phyloP scores from a whole-genome alignment of 2,113 vertebrate species.

The Nothoprocta perdicaria region DNA sequence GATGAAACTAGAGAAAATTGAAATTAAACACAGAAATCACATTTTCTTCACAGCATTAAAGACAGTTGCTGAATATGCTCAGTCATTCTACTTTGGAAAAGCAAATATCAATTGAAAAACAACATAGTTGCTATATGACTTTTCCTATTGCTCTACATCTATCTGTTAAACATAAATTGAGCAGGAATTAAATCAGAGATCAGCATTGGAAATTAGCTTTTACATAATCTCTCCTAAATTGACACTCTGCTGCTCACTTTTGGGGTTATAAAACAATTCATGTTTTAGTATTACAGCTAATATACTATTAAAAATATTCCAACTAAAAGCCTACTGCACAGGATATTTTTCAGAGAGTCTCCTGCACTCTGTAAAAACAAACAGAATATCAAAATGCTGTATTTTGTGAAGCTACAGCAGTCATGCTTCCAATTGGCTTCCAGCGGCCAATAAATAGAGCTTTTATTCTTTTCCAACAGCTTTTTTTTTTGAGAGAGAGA shows the following conservation, averaged over 20 bases:
- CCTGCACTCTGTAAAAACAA: not conserved
- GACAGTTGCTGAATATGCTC: not conserved
- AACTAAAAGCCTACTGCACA: not conserved
- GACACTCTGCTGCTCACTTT: not conserved
- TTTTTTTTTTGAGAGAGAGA: not conserved
- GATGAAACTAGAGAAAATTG: not conserved
- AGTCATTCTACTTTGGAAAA: not conserved
- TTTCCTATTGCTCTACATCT: not conserved
- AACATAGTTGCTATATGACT: not conserved
- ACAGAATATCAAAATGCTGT: not conserved
- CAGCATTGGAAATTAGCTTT: not conserved
- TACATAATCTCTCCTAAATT: not conserved
- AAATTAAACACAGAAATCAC: not conserved
- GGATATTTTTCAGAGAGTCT: not conserved
- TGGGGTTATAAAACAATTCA: not conserved
- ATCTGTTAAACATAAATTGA: not conserved
- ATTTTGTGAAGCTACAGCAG: not conserved
- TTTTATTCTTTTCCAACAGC: not conserved
- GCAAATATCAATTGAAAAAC: not conserved
- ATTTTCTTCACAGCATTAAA: not conserved
- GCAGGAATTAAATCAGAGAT: not conserved
- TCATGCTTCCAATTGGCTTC: too few relatives aligned
- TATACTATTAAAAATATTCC: not conserved
- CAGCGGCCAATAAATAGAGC: not conserved
- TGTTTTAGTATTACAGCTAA: not conserved